These are phyloP conservation scores for Microctonus brassicae DNA, from an alignment of 2,888 invertebrate species.

Conservation along the genomic window DNA sequence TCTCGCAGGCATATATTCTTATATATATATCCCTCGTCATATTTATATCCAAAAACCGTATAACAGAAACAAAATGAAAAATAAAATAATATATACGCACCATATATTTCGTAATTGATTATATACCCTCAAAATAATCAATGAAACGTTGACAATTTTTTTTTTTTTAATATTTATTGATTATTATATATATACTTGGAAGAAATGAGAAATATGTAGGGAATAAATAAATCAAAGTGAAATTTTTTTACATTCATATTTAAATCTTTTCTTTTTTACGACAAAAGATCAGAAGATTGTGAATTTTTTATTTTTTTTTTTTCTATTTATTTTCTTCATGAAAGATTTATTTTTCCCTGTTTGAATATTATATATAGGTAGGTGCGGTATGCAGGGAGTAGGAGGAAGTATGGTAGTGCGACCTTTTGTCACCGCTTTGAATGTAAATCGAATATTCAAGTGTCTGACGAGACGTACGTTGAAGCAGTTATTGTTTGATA, in stretches of 20 bases:
- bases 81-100: too few species aligned
- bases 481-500: neutral
- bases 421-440: neutral
- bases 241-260: neutral
- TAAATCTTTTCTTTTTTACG: neutral
- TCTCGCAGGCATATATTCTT: neutral
- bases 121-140: neutral
- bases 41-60: constrained; percentile 3
- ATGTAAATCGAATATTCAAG: neutral
- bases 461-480: neutral
- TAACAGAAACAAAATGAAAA: too few species aligned
- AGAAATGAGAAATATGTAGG: neutral
- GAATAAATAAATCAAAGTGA: neutral
- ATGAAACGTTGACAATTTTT: neutral
- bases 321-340: neutral
- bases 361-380: neutral
- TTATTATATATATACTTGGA: too few species aligned
- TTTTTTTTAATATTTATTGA: neutral
- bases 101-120: too few species aligned
- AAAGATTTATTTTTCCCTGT: neutral
- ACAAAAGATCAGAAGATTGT: neutral
- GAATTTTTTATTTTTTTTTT: neutral
- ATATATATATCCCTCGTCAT: neutral
- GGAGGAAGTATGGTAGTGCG: too few species aligned
- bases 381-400: too few species aligned